Conservation (phyloP, 92 coral and sea anemone species). For the Siderastrea radians region DNA sequence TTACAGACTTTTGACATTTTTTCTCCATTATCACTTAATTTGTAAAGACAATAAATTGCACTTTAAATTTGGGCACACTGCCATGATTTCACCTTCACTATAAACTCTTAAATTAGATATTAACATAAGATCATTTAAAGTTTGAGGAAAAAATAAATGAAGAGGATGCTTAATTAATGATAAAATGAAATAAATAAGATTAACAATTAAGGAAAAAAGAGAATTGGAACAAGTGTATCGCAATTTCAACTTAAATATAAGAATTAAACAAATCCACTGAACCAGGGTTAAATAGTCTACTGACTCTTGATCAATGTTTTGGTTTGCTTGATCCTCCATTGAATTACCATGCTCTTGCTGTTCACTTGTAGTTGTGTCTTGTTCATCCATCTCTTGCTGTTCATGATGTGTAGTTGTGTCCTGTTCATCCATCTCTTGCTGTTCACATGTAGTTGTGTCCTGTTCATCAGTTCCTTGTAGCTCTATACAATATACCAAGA, state of each 20-base stretch:
- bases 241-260: slow-evolving; percentile 34
- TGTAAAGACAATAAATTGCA: slow-evolving; percentile 48
- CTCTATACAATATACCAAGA: no score
- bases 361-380: no score
- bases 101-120: slow-evolving; percentile 25
- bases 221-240: slow-evolving; percentile 32
- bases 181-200: slow-evolving; percentile 26
- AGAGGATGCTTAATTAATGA: slow-evolving; percentile 47
- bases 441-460: no score
- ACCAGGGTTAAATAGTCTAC: no score
- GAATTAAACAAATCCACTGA: slow-evolving; percentile 37
- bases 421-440: no score
- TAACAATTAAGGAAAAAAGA: slow-evolving; percentile 10
- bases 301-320: no score
- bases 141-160: slow-evolving; percentile 41
- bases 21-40: slow-evolving; percentile 53
- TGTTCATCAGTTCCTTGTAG: no score
- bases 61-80: slow-evolving; percentile 48
- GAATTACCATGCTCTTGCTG: no score
- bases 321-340: no score
- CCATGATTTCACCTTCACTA: slow-evolving; percentile 10
- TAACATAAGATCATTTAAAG: slow-evolving; percentile 25
- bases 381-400: no score
- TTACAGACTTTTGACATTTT: slow-evolving; percentile 13
- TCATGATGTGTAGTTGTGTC: no score